Conservation (phyloP, 37 sponge, comb jelly and placozoan species). For the Halisarca cf. caerulea region DNA sequence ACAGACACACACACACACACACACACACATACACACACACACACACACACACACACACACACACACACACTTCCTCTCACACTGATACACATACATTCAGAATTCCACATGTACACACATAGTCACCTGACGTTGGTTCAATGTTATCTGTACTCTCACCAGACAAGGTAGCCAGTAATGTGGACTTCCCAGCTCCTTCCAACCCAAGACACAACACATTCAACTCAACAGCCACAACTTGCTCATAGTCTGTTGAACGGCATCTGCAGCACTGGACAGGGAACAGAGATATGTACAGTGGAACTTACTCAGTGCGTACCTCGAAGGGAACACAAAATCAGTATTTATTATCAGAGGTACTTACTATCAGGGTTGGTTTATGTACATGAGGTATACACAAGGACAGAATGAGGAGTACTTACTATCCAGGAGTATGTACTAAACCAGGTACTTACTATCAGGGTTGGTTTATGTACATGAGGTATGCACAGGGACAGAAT, state of each 20-base stretch:
- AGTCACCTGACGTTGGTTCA: constrained; percentile 61
- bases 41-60: not conserved
- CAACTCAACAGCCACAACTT: constrained; percentile 23
- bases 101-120: too few species aligned
- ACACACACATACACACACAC: not conserved
- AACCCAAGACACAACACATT: constrained; percentile 64
- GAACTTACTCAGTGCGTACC: too few species aligned
- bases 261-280: not conserved
- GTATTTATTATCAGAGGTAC: too few species aligned
- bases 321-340: too few species aligned
- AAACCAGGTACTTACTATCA: too few species aligned
- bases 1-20: not conserved
- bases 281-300: too few species aligned
- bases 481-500: too few species aligned
- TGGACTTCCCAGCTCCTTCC: constrained; percentile 80
- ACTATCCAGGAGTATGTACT: too few species aligned
- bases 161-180: constrained; percentile 46
- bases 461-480: too few species aligned
- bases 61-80: not conserved
- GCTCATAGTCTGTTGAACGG: not conserved
- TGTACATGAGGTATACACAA: too few species aligned
- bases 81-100: not conserved
- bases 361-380: too few species aligned
- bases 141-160: constrained; percentile 38
- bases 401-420: too few species aligned